A percentile compares a stretch with the other conserved stretches of the same genome.
Evolutionary conservation across 1,140 invertebrate genomes (phyloP).

Genomic region (Rhynchophorus ferrugineus): DNA sequence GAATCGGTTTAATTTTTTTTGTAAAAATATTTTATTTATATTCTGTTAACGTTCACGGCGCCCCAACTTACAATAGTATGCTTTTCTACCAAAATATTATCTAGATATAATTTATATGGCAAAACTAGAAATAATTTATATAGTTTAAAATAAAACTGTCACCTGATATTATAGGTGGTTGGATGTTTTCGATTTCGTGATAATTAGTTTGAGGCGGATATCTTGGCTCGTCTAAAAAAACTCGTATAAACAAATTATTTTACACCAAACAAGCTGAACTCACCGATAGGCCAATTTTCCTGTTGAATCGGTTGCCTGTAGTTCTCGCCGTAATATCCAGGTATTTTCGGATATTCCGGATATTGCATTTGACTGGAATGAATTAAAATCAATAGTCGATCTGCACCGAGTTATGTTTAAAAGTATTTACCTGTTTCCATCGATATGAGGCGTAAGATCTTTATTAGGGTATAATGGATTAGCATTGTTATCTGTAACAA

Average conservation of each 20-base stretch:
- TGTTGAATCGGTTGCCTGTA: slow-evolving; percentile 34
- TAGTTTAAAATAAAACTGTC: not conserved
- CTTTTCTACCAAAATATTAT: too few relatives aligned
- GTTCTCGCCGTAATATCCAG: slow-evolving; percentile 34
- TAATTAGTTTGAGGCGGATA: slow-evolving; percentile 3
- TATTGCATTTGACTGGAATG: slow-evolving; percentile 32
- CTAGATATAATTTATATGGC: too few relatives aligned
- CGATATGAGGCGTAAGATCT: not conserved
- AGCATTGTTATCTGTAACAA: too few relatives aligned
- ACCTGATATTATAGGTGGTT: slow-evolving; percentile 8
- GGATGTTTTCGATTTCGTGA: slow-evolving; percentile 6
- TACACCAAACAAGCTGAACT: not conserved
- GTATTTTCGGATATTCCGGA: slow-evolving; percentile 16
- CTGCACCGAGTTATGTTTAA: not conserved
- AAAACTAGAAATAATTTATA: too few relatives aligned
- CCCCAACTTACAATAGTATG: too few relatives aligned
- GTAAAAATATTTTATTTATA: too few relatives aligned
- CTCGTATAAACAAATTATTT: slow-evolving; percentile 1
- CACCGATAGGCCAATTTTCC: slow-evolving; percentile 33
- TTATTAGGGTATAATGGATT: slow-evolving; percentile 2
- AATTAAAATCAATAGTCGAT: not conserved
- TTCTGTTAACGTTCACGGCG: too few relatives aligned
- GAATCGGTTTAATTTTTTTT: too few relatives aligned
- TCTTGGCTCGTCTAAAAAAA: slow-evolving; percentile 9
- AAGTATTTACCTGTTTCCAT: not conserved